Conservation (phyloP, 2,888 invertebrate species). For the Spisula solida region DNA sequence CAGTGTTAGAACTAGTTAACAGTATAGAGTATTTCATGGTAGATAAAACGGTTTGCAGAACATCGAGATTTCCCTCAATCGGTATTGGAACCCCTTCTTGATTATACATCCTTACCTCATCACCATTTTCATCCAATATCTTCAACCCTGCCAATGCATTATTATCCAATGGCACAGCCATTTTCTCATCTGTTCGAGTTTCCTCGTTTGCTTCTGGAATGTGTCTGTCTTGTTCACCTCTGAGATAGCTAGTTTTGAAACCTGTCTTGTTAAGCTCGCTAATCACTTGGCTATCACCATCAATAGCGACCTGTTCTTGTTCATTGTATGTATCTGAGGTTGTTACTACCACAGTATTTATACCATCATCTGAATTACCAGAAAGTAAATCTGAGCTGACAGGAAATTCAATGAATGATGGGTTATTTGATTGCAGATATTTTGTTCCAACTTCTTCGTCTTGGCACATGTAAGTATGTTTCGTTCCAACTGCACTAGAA, state of each 20-base stretch:
- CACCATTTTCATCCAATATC: neutral
- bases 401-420: slow-evolving; percentile 10
- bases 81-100: slow-evolving; percentile 1
- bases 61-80: slow-evolving; percentile 38
- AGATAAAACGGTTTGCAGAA: slow-evolving; percentile 21
- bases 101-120: neutral
- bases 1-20: neutral
- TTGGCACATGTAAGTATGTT: neutral
- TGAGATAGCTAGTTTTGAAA: neutral
- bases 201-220: neutral
- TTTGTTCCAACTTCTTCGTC: slow-evolving; percentile 38
- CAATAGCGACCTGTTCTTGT: neutral
- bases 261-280: neutral
- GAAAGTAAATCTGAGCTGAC: neutral
- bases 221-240: neutral
- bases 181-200: neutral
- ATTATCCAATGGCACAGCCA: neutral
- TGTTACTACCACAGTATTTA: neutral
- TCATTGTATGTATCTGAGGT: neutral
- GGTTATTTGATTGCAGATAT: slow-evolving; percentile 27
- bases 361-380: neutral
- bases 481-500: too few species aligned
- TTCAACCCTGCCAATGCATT: neutral
- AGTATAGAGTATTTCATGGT: slow-evolving; percentile 20
- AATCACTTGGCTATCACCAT: neutral